Conservation (phyloP, 2,797 vertebrate species). For the Sebastes steindachneri region DNA sequence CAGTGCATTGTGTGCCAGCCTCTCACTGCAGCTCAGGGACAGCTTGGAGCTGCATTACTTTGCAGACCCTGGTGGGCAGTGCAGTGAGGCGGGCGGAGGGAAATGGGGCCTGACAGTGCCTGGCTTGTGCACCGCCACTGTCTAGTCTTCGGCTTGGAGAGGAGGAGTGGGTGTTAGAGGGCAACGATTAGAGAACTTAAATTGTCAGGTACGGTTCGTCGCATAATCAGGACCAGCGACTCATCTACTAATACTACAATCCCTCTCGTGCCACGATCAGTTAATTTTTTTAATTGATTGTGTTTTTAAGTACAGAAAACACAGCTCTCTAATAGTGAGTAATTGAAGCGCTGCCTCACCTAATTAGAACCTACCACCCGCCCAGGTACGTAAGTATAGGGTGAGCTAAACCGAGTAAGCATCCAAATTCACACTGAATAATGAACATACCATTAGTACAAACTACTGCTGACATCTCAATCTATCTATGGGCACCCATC, state of each 20-base stretch:
- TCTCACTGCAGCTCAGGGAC: slow-evolving; percentile 54
- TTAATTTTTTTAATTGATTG: not conserved
- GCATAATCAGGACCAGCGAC: not conserved
- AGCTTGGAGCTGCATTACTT: slow-evolving; percentile 59
- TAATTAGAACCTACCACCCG: no score
- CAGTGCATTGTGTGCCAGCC: slow-evolving; percentile 37
- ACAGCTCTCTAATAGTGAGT: not conserved
- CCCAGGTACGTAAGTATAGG: no score
- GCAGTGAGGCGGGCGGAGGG: slow-evolving; percentile 60
- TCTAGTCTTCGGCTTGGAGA: slow-evolving; percentile 31
- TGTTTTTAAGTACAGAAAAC: not conserved
- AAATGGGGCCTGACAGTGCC: slow-evolving; percentile 71
- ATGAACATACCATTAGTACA: no score
- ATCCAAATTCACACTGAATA: no score
- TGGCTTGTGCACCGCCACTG: slow-evolving; percentile 44
- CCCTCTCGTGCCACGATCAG: no score
- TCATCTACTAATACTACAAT: not conserved
- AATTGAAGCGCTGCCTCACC: not conserved
- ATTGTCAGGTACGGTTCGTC: not conserved
- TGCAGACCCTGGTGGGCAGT: slow-evolving; percentile 63
- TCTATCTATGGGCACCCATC: no score
- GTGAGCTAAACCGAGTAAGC: no score
- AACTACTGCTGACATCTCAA: no score
- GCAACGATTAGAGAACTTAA: slow-evolving; percentile 11
- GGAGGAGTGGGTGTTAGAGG: slow-evolving; percentile 28